Evolutionary conservation across 2,113 vertebrate species (phyloP).

Genomic region (Hippocampus comes): DNA sequence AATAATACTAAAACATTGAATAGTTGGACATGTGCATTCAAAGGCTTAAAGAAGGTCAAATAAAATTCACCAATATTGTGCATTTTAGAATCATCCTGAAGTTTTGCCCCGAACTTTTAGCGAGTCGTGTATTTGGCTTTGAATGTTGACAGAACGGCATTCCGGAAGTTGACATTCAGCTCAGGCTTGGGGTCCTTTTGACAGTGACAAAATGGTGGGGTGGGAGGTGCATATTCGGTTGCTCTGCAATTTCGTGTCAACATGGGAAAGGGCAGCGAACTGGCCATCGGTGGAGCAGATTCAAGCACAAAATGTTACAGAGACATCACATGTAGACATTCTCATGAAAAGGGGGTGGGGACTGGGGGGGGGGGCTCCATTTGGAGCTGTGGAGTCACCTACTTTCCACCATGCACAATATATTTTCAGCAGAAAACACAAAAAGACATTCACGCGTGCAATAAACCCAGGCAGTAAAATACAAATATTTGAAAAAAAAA

Average conservation of each 20-base stretch:
- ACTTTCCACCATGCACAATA: conserved; percentile 60
- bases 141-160: not conserved
- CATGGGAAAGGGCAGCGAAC: conserved; percentile 15
- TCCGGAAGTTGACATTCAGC: not conserved
- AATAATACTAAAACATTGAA: too few relatives aligned
- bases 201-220: conserved; percentile 29
- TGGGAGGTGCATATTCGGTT: conserved; percentile 24
- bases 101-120: not conserved
- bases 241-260: conserved; percentile 7
- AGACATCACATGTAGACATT: conserved; percentile 59
- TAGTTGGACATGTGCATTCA: too few relatives aligned
- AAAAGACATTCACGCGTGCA: conserved; percentile 61
- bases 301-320: conserved; percentile 46
- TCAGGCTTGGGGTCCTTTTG: not conserved
- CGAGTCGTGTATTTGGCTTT: not conserved
- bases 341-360: conserved; percentile 16
- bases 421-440: conserved; percentile 36
- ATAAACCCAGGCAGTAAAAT: conserved; percentile 46
- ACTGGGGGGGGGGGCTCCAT: conserved; percentile 51
- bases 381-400: conserved; percentile 32
- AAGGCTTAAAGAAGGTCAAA: too few relatives aligned
- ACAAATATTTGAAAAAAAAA: not conserved
- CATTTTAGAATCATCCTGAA: too few relatives aligned
- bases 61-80: too few relatives aligned
- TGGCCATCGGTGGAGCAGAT: conserved; percentile 23